These are phyloP conservation scores for Chromoteleia sp. DNA, from an alignment of 2,888 invertebrate species.

Conservation along the genomic window DNA sequence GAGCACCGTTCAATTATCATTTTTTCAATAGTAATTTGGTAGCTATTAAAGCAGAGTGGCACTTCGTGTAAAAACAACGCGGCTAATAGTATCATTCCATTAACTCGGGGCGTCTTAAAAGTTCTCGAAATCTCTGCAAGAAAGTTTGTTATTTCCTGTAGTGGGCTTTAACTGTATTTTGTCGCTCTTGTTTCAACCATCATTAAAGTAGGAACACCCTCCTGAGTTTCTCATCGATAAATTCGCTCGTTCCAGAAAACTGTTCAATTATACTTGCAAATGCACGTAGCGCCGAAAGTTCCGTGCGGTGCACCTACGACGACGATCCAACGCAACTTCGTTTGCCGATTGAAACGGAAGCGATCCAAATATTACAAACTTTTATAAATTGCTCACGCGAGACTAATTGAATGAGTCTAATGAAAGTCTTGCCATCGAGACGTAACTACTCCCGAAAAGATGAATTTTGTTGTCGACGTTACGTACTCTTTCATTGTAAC, in stretches of 20 bases:
- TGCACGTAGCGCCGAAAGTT: background rate
- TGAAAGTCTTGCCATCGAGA: background rate
- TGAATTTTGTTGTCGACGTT: background rate
- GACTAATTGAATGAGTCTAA: constrained; percentile 15
- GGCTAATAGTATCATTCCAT: constrained; percentile 37
- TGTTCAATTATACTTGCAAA: constrained; percentile 48
- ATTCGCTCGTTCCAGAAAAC: constrained; percentile 27
- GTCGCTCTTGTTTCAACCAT: constrained; percentile 27
- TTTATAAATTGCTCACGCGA: constrained; percentile 33
- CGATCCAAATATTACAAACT: constrained; percentile 14
- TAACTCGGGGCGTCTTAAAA: constrained; percentile 18
- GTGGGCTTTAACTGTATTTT: constrained; percentile 20
- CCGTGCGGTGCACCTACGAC: background rate
- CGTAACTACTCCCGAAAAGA: background rate
- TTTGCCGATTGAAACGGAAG: background rate
- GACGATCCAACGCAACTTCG: background rate
- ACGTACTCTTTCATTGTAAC: too few relatives aligned
- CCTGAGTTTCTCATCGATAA: constrained; percentile 33
- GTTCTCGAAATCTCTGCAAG: constrained; percentile 22
- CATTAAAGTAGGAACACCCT: constrained; percentile 36
- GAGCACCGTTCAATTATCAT: background rate
- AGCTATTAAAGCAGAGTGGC: constrained; percentile 10
- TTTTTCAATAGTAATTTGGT: constrained; percentile 7
- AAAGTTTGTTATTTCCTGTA: constrained; percentile 24
- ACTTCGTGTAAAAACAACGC: constrained; percentile 4